Evolutionary conservation across 2,888 invertebrate genomes (phyloP), one percentile per base, ranked within the genome.

Genomic region (Nemurella pictetii): DNA sequence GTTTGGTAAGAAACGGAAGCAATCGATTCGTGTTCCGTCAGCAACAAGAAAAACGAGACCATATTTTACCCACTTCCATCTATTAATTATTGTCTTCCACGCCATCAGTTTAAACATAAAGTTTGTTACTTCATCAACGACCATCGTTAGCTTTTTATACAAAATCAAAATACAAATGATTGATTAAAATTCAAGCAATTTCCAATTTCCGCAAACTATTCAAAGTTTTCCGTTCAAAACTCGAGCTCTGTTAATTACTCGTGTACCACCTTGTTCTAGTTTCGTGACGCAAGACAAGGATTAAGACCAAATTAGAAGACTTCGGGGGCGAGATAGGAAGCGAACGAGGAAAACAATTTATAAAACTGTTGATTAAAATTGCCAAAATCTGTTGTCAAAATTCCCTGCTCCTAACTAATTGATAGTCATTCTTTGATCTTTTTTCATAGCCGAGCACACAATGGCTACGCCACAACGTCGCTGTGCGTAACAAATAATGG

Each of bases 191-290:
- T 4, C 78, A 30, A 78, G 30, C 28, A 78, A 7, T 78, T 78
- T 29, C 55, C 55, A 55, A 55, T 55, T 28, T 78, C n/a, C 30
- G 72, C 27, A 82, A 82, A 82, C 72, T 72, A 30, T 28, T 30
- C 29, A 30, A 78, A 78, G 78, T 78, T 78, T 35, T 28, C 28
- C 20, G 5, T 78, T 72, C 27, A 72, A 82, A 0, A 2, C 29
- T 28, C 27, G 72, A 72, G 72, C 55, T 82, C 9, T 36, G 55
- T 82, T 82, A 82, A 82, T 82, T 82, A 82, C 82, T 82, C 12
- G 55, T 82, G 82, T 82, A 82, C 82, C 82, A 72, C 55, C 82
- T 72, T 29, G 82, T 82, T 72, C 82, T 28, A 28, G 55, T 29
- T 27, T 27, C 82, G 3, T 27, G 12, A 3, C 26, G 75, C 30